Evolutionary conservation across 2,888 invertebrate genomes (phyloP).

Genomic region (Hydroisotoma schaefferi): DNA sequence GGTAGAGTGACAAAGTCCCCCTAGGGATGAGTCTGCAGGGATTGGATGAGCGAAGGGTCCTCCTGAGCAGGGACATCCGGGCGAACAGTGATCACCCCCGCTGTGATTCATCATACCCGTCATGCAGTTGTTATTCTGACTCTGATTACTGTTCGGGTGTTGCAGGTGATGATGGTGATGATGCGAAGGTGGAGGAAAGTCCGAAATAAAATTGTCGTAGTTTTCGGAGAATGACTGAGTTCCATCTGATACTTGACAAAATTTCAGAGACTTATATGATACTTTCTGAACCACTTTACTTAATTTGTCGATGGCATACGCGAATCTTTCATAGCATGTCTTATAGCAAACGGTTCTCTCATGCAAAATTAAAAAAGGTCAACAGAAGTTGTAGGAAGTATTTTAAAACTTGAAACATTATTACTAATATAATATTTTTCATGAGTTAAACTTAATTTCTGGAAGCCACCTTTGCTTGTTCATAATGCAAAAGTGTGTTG

Average conservation of each 20-base stretch:
- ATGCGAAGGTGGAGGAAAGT: constrained; percentile 24
- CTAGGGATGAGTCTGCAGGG: neutral
- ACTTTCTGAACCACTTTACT: too few relatives aligned
- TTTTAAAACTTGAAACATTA: too few relatives aligned
- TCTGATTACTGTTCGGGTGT: neutral
- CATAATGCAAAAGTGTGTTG: too few relatives aligned
- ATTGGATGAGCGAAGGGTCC: constrained; percentile 6
- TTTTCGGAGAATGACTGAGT: constrained; percentile 38
- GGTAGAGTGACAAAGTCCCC: neutral
- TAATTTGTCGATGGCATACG: too few relatives aligned
- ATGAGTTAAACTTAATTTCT: too few relatives aligned
- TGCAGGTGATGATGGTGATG: neutral
- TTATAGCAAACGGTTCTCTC: too few relatives aligned
- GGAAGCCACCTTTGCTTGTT: too few relatives aligned
- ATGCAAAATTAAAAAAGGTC: too few relatives aligned
- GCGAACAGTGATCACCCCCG: constrained; percentile 21
- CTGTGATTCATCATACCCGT: constrained; percentile 1
- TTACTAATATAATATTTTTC: too few relatives aligned
- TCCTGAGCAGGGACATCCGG: constrained; percentile 21
- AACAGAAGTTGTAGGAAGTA: too few relatives aligned
- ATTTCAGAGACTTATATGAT: too few relatives aligned
- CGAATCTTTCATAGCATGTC: too few relatives aligned
- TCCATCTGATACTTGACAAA: constrained; percentile 43
- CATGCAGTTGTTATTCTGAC: constrained; percentile 3
- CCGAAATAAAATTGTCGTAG: constrained; percentile 43